Evolutionary conservation across 2,113 vertebrate species (phyloP).

Genomic region (Callionymus lyra): DNA sequence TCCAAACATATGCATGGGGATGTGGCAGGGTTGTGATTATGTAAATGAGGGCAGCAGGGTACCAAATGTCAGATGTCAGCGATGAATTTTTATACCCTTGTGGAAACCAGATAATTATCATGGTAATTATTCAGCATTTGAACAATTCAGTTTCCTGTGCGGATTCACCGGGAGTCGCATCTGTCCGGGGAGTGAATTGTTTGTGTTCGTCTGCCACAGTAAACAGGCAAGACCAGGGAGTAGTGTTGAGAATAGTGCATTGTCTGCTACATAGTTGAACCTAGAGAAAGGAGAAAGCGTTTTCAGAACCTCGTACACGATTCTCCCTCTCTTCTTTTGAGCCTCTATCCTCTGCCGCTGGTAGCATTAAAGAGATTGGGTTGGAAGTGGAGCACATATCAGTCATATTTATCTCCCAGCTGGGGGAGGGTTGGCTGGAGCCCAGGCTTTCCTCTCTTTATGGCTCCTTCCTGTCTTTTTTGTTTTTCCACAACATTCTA

Average conservation of each 20-base stretch:
- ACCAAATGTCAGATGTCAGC: constrained; percentile 65
- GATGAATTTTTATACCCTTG: constrained; percentile 59
- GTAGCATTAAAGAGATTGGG: constrained; percentile 60
- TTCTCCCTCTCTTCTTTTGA: constrained; percentile 41
- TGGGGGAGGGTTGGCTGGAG: constrained; percentile 51
- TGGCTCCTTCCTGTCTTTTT: constrained; percentile 50
- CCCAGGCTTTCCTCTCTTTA: constrained; percentile 55
- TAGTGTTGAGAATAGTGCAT: constrained; percentile 31
- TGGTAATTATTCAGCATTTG: constrained; percentile 68
- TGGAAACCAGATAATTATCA: constrained; percentile 63
- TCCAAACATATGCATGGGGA: constrained; percentile 49
- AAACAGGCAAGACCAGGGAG: constrained; percentile 31
- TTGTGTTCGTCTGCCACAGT: constrained; percentile 52
- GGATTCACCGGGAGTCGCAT: constrained; percentile 48
- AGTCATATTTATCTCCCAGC: constrained; percentile 68
- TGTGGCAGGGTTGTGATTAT: constrained; percentile 59
- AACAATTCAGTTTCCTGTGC: constrained; percentile 48
- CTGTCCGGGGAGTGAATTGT: constrained; percentile 46
- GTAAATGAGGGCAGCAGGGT: constrained; percentile 60
- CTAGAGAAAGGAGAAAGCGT: constrained; percentile 37
- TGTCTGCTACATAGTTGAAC: constrained; percentile 51
- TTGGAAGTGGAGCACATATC: constrained; percentile 62
- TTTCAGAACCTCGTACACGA: constrained; percentile 30
- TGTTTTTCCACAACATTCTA: constrained; percentile 58
- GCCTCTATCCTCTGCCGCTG: constrained; percentile 46